These are phyloP conservation scores for Myotis lucifugus DNA, from an alignment of 2,113 vertebrate genomes.

Conservation along the genomic window DNA sequence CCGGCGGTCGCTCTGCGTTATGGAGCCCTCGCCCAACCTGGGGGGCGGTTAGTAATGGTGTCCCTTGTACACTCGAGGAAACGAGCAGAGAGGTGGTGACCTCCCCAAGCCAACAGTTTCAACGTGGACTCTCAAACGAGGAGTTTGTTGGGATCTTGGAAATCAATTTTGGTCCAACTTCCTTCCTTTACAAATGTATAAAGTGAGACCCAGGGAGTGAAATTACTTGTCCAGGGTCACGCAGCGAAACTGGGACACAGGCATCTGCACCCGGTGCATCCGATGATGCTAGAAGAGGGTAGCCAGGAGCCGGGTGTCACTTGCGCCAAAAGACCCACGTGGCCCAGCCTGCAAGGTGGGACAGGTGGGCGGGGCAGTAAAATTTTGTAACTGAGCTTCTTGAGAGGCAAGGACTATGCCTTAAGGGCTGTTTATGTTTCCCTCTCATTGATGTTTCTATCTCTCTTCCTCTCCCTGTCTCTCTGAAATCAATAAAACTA, in stretches of 20 bases:
- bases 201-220: not conserved
- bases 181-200: not conserved
- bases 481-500: not conserved
- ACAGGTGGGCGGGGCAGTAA: not conserved
- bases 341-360: not conserved
- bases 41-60: not conserved
- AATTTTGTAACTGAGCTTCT: not conserved
- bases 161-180: not conserved
- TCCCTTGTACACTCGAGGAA: not conserved
- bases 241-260: not conserved
- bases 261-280: not conserved
- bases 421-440: not conserved
- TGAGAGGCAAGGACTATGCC: not conserved
- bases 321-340: not conserved
- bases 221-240: not conserved
- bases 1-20: fast-evolving
- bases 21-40: fast-evolving
- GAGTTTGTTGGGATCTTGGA: not conserved
- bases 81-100: not conserved
- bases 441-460: no score
- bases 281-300: not conserved
- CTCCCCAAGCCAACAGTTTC: not conserved
- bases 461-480: no score
- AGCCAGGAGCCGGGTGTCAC: not conserved
- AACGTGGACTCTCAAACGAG: not conserved